Conservation (phyloP, 2,797 vertebrate species). For the Pterois miles region DNA sequence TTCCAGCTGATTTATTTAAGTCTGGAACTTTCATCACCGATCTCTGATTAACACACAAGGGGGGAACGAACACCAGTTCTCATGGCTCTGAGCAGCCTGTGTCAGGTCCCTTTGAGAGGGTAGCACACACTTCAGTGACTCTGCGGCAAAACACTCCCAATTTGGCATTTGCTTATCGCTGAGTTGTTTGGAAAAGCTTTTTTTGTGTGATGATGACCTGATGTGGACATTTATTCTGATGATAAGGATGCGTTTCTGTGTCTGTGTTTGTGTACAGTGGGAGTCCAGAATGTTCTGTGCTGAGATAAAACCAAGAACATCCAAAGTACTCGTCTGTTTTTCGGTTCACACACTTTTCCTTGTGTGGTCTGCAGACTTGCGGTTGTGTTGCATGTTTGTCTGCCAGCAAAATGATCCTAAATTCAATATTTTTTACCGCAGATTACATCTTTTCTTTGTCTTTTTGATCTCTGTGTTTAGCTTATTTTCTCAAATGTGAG, state of each 20-base stretch:
- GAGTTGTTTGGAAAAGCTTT: constrained; percentile 74
- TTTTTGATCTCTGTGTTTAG: constrained; percentile 6
- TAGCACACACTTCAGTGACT: constrained; percentile 38
- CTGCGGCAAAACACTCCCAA: constrained; percentile 44
- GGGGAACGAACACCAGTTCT: constrained; percentile 49
- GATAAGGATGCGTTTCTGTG: constrained; percentile 38
- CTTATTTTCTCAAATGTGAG: background rate
- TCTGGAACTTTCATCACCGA: constrained; percentile 42
- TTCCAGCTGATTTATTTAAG: constrained; percentile 48
- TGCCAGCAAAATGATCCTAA: background rate
- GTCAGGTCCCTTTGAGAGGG: constrained; percentile 27
- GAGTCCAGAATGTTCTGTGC: constrained; percentile 43
- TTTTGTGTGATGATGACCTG: constrained; percentile 57
- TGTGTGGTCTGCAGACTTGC: constrained; percentile 1
- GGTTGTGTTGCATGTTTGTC: background rate
- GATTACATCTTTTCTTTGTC: background rate
- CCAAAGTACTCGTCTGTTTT: constrained; percentile 16
- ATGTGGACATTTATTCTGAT: constrained; percentile 55
- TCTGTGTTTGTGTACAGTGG: constrained; percentile 35
- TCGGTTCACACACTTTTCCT: constrained; percentile 7
- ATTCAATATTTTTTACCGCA: background rate
- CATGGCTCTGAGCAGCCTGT: constrained; percentile 31
- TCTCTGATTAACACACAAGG: constrained; percentile 34
- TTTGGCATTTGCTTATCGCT: constrained; percentile 73
- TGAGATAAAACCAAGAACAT: constrained; percentile 44